These are phyloP conservation scores for Gryon sp. DNA, from an alignment of 1,140 invertebrate species.

Conservation along the genomic window DNA sequence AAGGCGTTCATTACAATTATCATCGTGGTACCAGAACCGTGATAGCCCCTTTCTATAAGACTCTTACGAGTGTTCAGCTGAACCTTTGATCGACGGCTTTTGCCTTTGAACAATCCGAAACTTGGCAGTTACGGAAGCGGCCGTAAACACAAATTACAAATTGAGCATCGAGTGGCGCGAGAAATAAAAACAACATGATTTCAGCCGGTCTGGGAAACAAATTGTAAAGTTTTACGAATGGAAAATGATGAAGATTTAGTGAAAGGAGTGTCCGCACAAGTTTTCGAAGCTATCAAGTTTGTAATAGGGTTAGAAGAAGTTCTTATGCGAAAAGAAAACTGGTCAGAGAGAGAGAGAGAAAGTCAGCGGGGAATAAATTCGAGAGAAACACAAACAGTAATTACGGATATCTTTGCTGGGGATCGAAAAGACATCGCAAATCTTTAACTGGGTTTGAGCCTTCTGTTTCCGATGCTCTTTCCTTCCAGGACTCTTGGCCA, in stretches of 20 bases:
- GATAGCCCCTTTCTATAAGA: constrained; percentile 59
- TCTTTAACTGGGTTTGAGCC: constrained; percentile 77
- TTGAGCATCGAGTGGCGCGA: constrained; percentile 35
- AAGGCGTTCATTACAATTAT: constrained; percentile 79
- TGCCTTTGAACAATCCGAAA: constrained; percentile 56
- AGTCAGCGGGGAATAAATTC: constrained; percentile 70
- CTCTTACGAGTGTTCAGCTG: constrained; percentile 40
- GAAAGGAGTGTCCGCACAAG: constrained; percentile 58
- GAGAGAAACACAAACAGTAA: constrained; percentile 80
- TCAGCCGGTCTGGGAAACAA: constrained; percentile 25
- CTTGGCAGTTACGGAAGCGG: constrained; percentile 48
- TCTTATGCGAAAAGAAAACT: constrained; percentile 58
- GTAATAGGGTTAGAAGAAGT: constrained; percentile 64
- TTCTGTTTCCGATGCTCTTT: constrained; percentile 68
- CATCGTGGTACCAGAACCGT: constrained; percentile 75
- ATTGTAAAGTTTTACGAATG: constrained; percentile 50
- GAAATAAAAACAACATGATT: constrained; percentile 37
- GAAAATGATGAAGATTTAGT: constrained; percentile 60
- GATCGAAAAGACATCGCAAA: constrained; percentile 80
- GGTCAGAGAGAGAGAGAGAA: constrained; percentile 63
- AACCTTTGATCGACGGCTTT: constrained; percentile 57
- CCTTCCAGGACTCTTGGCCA: constrained; percentile 48
- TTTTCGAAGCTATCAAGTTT: constrained; percentile 64
- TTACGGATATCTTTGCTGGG: constrained; percentile 78
- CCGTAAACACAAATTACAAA: constrained; percentile 57